Conservation (phyloP, 2,113 vertebrate genomes). For the Xiphophorus maculatus region DNA sequence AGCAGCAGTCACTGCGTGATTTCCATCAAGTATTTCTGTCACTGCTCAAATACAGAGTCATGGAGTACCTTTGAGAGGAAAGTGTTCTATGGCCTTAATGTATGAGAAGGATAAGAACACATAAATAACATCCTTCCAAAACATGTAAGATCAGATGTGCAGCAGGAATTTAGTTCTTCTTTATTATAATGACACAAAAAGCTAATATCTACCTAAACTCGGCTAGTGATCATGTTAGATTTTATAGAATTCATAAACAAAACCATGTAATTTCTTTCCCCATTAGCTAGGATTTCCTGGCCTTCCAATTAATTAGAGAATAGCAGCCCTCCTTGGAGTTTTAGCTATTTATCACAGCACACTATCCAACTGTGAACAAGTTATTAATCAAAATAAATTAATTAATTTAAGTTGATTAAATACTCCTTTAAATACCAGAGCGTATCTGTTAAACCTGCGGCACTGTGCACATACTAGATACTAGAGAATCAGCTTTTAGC, state of each 20-base stretch:
- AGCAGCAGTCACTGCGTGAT: no score
- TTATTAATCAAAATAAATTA: slow-evolving; percentile 11
- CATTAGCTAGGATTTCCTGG: neutral
- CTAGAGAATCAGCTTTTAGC: neutral
- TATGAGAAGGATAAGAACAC: no score
- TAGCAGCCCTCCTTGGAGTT: neutral
- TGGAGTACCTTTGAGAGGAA: no score
- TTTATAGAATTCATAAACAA: neutral
- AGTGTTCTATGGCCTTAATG: no score
- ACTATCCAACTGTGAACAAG: neutral
- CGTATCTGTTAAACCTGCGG: neutral
- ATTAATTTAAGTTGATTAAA: neutral
- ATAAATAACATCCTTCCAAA: no score
- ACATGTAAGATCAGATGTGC: no score
- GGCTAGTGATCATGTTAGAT: no score
- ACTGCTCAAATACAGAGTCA: no score
- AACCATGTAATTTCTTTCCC: neutral
- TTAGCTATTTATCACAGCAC: neutral
- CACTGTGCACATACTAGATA: neutral
- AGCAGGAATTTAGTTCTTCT: no score
- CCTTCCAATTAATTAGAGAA: neutral
- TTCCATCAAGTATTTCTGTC: no score
- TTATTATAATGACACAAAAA: no score
- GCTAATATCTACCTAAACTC: no score
- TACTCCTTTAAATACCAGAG: neutral